These are phyloP conservation scores for Lacerta agilis DNA, from an alignment of 2,797 vertebrate species.

Conservation along the genomic window DNA sequence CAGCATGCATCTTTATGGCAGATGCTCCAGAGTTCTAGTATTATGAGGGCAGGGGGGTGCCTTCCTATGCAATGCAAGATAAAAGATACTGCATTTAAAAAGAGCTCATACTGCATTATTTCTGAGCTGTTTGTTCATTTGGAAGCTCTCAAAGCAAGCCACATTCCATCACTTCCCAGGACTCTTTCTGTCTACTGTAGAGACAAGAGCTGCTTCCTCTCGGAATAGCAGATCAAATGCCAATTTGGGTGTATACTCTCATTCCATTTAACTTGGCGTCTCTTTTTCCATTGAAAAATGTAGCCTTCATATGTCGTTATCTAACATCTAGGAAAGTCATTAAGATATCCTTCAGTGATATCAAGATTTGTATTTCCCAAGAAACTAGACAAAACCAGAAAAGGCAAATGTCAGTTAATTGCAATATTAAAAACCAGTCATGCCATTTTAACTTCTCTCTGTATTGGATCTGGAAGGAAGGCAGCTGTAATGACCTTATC, in stretches of 20 bases:
- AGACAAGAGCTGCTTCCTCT: not conserved
- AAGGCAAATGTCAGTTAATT: not conserved
- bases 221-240: not conserved
- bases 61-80: too few relatives aligned
- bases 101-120: not conserved
- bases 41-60: too few relatives aligned
- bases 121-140: not conserved
- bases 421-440: not conserved
- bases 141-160: too few relatives aligned
- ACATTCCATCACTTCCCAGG: not conserved
- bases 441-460: not conserved
- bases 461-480: not conserved
- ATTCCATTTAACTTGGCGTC: too few relatives aligned
- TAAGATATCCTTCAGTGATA: not conserved
- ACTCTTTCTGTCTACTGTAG: not conserved
- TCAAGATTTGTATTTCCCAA: not conserved
- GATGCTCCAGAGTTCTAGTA: too few relatives aligned
- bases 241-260: not conserved
- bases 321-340: not conserved
- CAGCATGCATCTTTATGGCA: too few relatives aligned
- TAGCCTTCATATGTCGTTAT: not conserved
- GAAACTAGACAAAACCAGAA: not conserved
- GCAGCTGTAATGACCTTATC: not conserved
- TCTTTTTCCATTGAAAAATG: not conserved
- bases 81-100: too few relatives aligned